These are phyloP conservation scores for Cheilosia scutellata DNA, from an alignment of 2,888 invertebrate genomes.

Conservation along the genomic window DNA sequence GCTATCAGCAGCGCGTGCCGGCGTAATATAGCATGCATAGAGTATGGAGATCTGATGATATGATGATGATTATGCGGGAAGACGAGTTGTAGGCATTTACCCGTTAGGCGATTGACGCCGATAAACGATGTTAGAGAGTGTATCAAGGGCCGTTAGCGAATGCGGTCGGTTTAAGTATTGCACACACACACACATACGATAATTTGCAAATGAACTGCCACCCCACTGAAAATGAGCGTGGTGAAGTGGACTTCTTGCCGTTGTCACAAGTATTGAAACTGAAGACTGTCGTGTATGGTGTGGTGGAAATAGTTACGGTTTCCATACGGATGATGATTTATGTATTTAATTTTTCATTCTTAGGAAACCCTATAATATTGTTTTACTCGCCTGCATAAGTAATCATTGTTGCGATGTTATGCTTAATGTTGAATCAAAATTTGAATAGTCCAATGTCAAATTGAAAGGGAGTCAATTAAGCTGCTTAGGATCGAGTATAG, in stretches of 20 bases:
- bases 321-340: conserved; percentile 27
- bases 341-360: conserved; percentile 51
- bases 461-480: conserved; percentile 48
- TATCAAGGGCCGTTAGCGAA: conserved; percentile 47
- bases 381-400: conserved; percentile 45
- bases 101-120: conserved; percentile 72
- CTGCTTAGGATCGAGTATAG: conserved; percentile 49
- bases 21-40: conserved; percentile 49
- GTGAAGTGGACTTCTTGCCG: conserved; percentile 73
- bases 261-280: conserved; percentile 60
- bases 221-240: conserved; percentile 73
- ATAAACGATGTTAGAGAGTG: conserved; percentile 57
- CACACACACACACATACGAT: neutral
- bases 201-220: conserved; percentile 39
- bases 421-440: conserved; percentile 35
- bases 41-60: conserved; percentile 45
- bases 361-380: conserved; percentile 63
- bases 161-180: conserved; percentile 48
- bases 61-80: conserved; percentile 70
- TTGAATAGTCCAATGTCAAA: conserved; percentile 45
- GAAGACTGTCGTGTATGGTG: conserved; percentile 19
- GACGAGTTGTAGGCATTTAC: conserved; percentile 67
- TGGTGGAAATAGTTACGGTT: conserved; percentile 59
- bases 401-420: conserved; percentile 28
- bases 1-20: conserved; percentile 68